A percentile compares a stretch with the other conserved stretches of the same genome.
These are phyloP conservation scores for Poecile montanus DNA, from an alignment of 2,797 vertebrate species.

Conservation along the genomic window DNA sequence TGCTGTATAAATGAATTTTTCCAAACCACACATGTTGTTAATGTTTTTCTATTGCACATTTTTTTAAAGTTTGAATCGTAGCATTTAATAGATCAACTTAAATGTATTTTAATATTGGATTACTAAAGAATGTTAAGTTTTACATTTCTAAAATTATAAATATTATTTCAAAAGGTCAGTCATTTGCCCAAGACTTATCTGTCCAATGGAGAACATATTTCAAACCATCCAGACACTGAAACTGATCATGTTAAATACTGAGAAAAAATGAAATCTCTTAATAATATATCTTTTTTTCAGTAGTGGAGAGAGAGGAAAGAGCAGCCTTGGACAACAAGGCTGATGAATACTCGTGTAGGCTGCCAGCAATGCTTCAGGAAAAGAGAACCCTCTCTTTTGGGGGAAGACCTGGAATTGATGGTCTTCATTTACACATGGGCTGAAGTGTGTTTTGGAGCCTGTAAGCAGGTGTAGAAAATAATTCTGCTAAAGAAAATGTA, in stretches of 20 bases:
- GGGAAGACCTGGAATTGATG: background rate
- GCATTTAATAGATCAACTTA: slow-evolving; percentile 92
- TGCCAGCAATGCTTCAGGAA: background rate
- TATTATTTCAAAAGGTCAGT: slow-evolving; percentile 97
- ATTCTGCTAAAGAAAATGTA: background rate
- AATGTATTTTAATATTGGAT: slow-evolving; percentile 86
- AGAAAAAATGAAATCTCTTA: slow-evolving; percentile 66
- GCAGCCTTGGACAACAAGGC: background rate
- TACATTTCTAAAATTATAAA: slow-evolving; percentile 89
- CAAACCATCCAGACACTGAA: slow-evolving; percentile 72
- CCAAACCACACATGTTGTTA: slow-evolving; percentile 92
- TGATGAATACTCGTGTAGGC: background rate
- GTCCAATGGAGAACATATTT: slow-evolving; percentile 85
- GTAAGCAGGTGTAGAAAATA: background rate
- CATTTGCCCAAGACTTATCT: slow-evolving; percentile 79
- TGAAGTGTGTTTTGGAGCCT: background rate
- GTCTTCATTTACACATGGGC: background rate
- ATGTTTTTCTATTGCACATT: slow-evolving; percentile 94
- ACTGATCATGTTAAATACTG: slow-evolving; percentile 72
- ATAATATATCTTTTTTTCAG: slow-evolving; percentile 48
- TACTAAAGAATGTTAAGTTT: slow-evolving; percentile 91
- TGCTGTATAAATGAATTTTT: slow-evolving; percentile 92
- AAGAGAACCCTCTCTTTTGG: background rate
- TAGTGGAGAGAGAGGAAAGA: slow-evolving; percentile 6
- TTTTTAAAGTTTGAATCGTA: slow-evolving; percentile 86